Percentiles rank a stretch among this genome's conserved stretches.
Evolutionary conservation across 2,113 vertebrate species (phyloP).

Genomic region (Chionis minor): DNA sequence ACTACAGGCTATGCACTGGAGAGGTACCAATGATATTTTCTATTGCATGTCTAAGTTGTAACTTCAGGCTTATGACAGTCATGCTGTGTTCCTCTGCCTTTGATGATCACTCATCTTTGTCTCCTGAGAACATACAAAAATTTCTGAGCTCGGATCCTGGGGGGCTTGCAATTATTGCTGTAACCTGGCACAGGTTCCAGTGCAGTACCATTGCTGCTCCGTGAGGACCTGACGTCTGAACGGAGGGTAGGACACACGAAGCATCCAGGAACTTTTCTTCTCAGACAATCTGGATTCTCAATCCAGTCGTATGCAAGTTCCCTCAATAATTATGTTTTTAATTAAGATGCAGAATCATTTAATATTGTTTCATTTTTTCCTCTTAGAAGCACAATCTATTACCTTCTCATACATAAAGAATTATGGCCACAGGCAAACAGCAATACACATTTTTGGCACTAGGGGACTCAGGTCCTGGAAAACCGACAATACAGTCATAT

Average conservation of each 20-base stretch:
- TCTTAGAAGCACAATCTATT: neutral
- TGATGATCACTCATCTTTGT: constrained; percentile 91
- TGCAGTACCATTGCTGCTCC: constrained; percentile 7
- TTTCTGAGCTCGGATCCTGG: constrained; percentile 76
- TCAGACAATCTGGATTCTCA: neutral
- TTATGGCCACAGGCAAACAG: neutral
- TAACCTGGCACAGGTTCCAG: constrained; percentile 75
- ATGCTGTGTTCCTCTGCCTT: constrained; percentile 92
- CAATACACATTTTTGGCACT: neutral
- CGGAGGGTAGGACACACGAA: neutral
- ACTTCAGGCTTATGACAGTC: constrained; percentile 94
- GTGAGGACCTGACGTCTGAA: neutral
- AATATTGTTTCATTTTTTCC: constrained; percentile 18
- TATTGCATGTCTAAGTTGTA: constrained; percentile 92
- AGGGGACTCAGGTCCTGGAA: neutral
- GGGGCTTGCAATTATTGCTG: constrained; percentile 74
- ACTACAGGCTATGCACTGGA: constrained; percentile 87
- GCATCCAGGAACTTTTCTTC: neutral
- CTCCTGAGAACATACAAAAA: constrained; percentile 88
- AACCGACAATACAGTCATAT: neutral
- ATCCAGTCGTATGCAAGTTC: neutral
- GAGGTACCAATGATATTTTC: constrained; percentile 85
- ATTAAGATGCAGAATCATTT: constrained; percentile 31
- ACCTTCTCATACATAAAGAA: neutral
- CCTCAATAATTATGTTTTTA: constrained; percentile 9